phyloP scores from a whole-genome alignment of 2,888 invertebrate genomes.

The Agriopis leucophaearia region DNA sequence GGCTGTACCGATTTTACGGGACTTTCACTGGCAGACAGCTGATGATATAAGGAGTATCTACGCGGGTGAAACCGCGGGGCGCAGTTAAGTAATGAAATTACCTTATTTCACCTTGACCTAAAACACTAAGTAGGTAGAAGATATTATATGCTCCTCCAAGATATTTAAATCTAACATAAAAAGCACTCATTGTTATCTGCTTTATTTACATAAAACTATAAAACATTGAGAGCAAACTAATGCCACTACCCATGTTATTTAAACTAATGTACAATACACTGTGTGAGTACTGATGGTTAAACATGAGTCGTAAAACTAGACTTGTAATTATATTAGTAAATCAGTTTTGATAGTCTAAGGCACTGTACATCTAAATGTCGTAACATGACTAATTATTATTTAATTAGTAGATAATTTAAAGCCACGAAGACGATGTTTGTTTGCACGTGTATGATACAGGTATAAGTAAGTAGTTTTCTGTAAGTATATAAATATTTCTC shows the following conservation, averaged over 20 bases:
- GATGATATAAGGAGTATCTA: too few relatives aligned
- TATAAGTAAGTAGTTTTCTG: conserved; percentile 1
- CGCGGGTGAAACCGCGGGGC: too few relatives aligned
- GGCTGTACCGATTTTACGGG: too few relatives aligned
- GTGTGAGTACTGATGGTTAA: too few relatives aligned
- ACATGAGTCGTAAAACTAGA: too few relatives aligned
- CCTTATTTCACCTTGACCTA: conserved; percentile 14
- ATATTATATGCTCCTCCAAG: background rate
- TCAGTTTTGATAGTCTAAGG: too few relatives aligned
- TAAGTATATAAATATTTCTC: conserved; percentile 1
- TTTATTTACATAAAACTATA: conserved; percentile 1
- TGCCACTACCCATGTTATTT: too few relatives aligned
- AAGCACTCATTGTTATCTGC: conserved; percentile 9
- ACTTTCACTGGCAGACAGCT: too few relatives aligned
- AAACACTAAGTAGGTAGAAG: conserved; percentile 4
- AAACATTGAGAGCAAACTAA: background rate
- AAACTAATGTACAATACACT: too few relatives aligned
- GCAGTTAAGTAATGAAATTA: background rate
- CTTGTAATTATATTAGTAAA: too few relatives aligned
- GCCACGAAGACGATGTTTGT: background rate
- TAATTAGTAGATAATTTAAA: background rate
- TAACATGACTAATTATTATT: background rate
- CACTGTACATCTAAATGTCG: background rate
- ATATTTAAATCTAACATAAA: background rate
- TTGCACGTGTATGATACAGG: background rate